Conservation (phyloP, 2,797 vertebrate genomes). For the Percopsis omiscomaycus region DNA sequence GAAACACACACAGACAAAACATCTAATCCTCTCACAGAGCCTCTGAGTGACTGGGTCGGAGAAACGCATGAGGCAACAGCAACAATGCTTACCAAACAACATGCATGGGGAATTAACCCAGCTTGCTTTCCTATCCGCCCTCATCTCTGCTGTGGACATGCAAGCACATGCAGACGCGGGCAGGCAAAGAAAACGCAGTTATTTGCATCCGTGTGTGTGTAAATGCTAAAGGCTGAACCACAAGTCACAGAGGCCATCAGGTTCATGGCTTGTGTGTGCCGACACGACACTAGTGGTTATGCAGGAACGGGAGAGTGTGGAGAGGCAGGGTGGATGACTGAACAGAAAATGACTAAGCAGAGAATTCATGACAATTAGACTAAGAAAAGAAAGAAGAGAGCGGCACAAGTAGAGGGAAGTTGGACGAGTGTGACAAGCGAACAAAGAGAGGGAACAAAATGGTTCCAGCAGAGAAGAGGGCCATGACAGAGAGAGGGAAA, state of each 20-base stretch:
- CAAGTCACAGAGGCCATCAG: too few relatives aligned
- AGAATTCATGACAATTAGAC: slow-evolving; percentile 49
- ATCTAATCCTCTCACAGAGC: slow-evolving; percentile 30
- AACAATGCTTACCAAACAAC: slow-evolving; percentile 29
- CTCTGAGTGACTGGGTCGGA: slow-evolving; percentile 24
- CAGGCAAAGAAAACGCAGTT: slow-evolving; percentile 4
- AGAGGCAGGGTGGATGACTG: slow-evolving; percentile 12
- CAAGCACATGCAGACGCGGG: slow-evolving; percentile 16
- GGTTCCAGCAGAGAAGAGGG: neutral
- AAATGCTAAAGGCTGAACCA: neutral
- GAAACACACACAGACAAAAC: slow-evolving; percentile 11
- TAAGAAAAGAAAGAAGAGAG: slow-evolving; percentile 28
- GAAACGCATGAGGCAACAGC: slow-evolving; percentile 21
- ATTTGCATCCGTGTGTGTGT: neutral
- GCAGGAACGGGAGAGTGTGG: slow-evolving; percentile 30
- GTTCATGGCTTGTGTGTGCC: too few relatives aligned
- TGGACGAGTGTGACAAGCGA: slow-evolving; percentile 51
- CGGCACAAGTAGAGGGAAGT: slow-evolving; percentile 25
- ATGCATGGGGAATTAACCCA: slow-evolving; percentile 13
- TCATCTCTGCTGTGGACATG: slow-evolving; percentile 12
- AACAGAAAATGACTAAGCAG: slow-evolving; percentile 35
- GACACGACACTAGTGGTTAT: slow-evolving; percentile 33
- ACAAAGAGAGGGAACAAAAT: slow-evolving; percentile 44
- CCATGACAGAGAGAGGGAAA: slow-evolving; percentile 51
- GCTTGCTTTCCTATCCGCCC: slow-evolving; percentile 14